phyloP scores from a whole-genome alignment of 2,888 invertebrate species.

The Galeruca laticollis region DNA sequence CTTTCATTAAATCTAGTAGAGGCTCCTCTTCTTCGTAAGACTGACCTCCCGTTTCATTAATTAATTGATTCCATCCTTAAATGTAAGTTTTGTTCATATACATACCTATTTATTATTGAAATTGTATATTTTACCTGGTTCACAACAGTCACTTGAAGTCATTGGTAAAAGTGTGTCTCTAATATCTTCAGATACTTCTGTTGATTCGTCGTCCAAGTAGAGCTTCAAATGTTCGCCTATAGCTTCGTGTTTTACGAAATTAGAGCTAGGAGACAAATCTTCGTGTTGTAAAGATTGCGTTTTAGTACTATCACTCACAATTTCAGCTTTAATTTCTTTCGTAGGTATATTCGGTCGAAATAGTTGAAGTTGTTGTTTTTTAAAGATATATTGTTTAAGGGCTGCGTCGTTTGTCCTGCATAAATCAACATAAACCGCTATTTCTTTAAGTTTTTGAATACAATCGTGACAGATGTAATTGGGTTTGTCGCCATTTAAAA shows the following conservation, averaged over 20 bases:
- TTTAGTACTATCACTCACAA: background rate
- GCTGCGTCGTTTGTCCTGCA: conserved; percentile 12
- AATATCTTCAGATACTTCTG: conserved; percentile 5
- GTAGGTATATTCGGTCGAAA: too few relatives aligned
- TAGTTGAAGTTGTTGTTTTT: conserved; percentile 7
- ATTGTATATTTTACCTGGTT: background rate
- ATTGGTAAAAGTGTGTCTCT: conserved; percentile 7
- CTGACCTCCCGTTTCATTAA: background rate
- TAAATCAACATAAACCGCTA: conserved; percentile 8
- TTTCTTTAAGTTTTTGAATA: conserved; percentile 17
- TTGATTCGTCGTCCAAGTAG: conserved; percentile 10
- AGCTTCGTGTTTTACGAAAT: conserved; percentile 9
- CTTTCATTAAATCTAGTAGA: conserved; percentile 6
- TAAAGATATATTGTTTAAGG: conserved; percentile 6
- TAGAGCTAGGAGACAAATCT: background rate
- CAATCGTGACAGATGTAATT: conserved; percentile 11
- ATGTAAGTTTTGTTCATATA: background rate
- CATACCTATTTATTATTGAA: background rate
- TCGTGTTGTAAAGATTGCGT: background rate
- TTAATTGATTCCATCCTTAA: conserved; percentile 12
- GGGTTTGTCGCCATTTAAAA: background rate
- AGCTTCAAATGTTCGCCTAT: background rate
- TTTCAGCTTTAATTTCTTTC: background rate
- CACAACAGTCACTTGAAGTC: background rate
- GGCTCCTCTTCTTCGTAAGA: conserved; percentile 13